Evolutionary conservation across 2,888 invertebrate genomes (phyloP), one percentile per base, ranked within the genome.

Genomic region (Seira musarum): DNA sequence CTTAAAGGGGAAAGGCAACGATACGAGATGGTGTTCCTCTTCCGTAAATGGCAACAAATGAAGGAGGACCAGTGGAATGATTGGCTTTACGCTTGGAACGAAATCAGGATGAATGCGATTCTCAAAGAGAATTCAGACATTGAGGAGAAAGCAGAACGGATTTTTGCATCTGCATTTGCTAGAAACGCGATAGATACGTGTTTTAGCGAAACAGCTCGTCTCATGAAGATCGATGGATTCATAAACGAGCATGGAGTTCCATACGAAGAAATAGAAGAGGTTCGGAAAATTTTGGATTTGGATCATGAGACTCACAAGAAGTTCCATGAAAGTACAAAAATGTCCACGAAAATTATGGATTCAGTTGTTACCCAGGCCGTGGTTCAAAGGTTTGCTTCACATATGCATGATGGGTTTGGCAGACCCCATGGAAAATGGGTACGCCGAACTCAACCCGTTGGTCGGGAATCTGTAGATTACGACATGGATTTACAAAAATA

Each of bases 41-140:
- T 60, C 24, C 68, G 53, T 1, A 76, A 69, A 57, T 76, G 76
- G 76, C 76, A 76, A 15, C 35, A 76, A 49, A 63, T 76, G 69
- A 76, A 76, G 24, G 64, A 69, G 21, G n/a, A 64, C 13, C 76
- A 76, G 25, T 76, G 76, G 76, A 68, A 64, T 13, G 69, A 68
- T 2, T 76, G 63, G 49, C 40, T 69, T 15, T 10, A 61, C 15
- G 49, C 49, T 8, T 76, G 76, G 76, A 76, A 69, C 53, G 69
- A 76, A 30, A n/a, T 76, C 5, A 60, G 76, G 22, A 76, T 76
- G 68, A 22, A 19, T 15, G 76, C 68, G 35, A 76, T 76, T 46
- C n/a, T 60, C 25, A 69, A 76, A 22, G 68, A 76, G 30, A 46
- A 68, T 64, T 0, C 19, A 8, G 69, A 63, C 10, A 35, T 60